Conservation (phyloP, 2,797 vertebrate species). For the Thalassophryne amazonica region DNA sequence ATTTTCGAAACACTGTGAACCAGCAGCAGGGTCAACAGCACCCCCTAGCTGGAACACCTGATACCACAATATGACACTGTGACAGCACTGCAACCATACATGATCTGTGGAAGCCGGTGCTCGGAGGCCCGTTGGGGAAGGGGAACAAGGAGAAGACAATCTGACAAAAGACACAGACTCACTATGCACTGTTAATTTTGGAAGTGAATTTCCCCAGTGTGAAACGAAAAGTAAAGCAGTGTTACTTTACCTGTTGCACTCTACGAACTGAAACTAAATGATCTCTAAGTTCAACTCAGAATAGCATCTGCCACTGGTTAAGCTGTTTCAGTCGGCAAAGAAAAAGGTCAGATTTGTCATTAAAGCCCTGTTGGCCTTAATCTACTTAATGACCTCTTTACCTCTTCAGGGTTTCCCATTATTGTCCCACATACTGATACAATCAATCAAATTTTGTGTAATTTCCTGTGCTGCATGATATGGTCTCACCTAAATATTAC, state of each 20-base stretch:
- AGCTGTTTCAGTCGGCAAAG: not conserved
- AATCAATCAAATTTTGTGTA: too few species aligned
- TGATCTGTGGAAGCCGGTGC: too few species aligned
- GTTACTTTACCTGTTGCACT: not conserved
- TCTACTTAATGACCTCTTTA: not conserved
- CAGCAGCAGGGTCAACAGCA: too few species aligned
- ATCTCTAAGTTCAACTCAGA: not conserved
- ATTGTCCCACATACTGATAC: too few species aligned
- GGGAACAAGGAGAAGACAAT: too few species aligned
- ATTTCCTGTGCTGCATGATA: not conserved
- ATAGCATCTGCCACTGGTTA: not conserved
- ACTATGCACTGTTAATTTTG: conserved; percentile 27
- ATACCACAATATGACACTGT: too few species aligned
- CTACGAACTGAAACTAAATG: not conserved
- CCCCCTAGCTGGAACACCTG: too few species aligned
- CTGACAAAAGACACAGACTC: too few species aligned
- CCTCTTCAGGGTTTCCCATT: too few species aligned
- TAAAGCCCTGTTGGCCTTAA: not conserved
- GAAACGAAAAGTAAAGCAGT: conserved; percentile 10
- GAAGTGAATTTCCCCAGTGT: conserved; percentile 16
- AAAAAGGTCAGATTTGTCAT: not conserved
- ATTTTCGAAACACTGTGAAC: too few species aligned
- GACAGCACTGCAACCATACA: too few species aligned
- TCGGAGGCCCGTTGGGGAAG: too few species aligned
- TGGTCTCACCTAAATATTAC: not conserved